Percentiles rank a stretch among this genome's conserved stretches.
These are phyloP conservation scores for Dysidea cf. avara DNA, from an alignment of 37 sponge, comb jelly and placozoan genomes.

Conservation along the genomic window DNA sequence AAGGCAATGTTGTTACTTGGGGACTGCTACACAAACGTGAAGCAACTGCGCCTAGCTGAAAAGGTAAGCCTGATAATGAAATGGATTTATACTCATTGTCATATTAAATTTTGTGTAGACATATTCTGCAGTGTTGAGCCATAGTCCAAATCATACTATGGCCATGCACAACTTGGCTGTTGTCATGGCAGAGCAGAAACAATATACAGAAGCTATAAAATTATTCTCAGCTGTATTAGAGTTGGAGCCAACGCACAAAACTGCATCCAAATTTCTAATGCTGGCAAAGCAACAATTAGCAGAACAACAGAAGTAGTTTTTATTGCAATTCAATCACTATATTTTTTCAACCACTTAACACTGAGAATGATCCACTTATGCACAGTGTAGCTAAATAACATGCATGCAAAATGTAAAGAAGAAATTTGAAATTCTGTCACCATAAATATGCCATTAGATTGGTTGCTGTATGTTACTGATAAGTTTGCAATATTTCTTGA, in stretches of 20 bases:
- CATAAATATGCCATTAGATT: no score
- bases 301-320: no score
- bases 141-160: constrained; percentile 29
- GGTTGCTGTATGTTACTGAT: no score
- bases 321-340: no score
- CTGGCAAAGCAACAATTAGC: constrained; percentile 8
- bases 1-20: constrained; percentile 3
- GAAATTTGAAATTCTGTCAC: no score
- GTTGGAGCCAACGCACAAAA: constrained; percentile 31
- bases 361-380: no score
- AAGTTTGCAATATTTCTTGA: no score
- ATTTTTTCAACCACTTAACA: no score
- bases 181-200: constrained; percentile 28
- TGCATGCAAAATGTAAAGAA: no score
- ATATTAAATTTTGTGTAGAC: background rate
- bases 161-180: constrained; percentile 68
- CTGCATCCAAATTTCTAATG: constrained; percentile 34
- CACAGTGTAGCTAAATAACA: no score
- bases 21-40: background rate
- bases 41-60: background rate
- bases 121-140: background rate
- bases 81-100: no score
- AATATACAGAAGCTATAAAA: constrained; percentile 27
- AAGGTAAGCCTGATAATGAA: no score
- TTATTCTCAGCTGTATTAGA: constrained; percentile 26